Base-by-base conservation (phyloP, 2,797 vertebrate genomes). In the Epinephelus awoara region DNA sequence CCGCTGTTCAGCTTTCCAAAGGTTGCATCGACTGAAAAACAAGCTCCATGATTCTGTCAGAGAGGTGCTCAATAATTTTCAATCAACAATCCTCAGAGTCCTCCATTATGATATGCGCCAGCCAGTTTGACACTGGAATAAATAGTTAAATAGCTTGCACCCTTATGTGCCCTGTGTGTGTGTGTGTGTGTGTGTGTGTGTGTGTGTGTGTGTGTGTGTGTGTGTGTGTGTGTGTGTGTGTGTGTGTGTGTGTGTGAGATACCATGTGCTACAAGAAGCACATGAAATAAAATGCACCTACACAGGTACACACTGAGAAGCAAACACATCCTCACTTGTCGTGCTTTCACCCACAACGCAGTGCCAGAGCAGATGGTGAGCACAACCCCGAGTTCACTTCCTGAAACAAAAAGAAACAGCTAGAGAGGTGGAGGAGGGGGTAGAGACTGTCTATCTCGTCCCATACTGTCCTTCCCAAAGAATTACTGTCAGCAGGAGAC, bases 331-430 rank as follows among this genome's bases (percentile, higher is more conserved):
- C 40, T 57, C 25, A 50, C 65, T 75, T 55, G 61, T 86, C 67
- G 55, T 67, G 77, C 55, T 72, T 82, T 85, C 73, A 81, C 70
- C 62, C 55, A 67, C 58, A 72, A 72, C 27, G 29, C 80, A 68
- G 55, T 23, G 62, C 76, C 79, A 75, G 58, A 91, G 79, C 86
- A 90, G 89, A 90, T 84, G 84, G 84, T 68, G 67, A 14, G 38
- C 13, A 51, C 58, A 75, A 80, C 85, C 77, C 72, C 15, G 56
- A 50, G 68, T 87, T 85, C 79, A 80, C 79, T 68, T 82, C 71
- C 72, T 81, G 81, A 79, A 70, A 81, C 21, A 64, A 59, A 81
- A 65, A 77, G 64, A 82, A 61, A 72, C 0, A 29, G 5, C 77
- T 50, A 71, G 17, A 77, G 56, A 55, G 34, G 21, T 29, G 72